Conservation (phyloP, 2,888 invertebrate species). For the Fissipunctia ypsillon region DNA sequence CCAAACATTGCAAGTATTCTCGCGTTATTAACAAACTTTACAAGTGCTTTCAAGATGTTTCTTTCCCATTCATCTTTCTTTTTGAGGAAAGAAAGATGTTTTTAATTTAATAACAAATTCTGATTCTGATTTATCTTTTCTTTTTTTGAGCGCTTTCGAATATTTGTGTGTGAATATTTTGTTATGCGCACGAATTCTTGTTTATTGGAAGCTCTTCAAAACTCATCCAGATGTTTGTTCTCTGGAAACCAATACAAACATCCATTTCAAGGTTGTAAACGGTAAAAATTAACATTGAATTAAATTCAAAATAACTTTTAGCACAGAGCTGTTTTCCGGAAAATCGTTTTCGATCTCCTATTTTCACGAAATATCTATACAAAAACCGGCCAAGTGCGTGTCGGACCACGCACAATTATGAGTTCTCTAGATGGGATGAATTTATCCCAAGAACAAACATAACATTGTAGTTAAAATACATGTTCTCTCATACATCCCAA, state of each 20-base stretch:
- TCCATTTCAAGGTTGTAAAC: neutral
- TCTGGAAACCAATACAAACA: neutral
- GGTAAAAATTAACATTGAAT: too few relatives aligned
- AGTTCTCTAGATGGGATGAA: too few relatives aligned
- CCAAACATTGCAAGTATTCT: constrained; percentile 25
- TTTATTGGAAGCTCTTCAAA: neutral
- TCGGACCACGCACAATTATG: too few relatives aligned
- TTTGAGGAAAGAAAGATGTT: constrained; percentile 9
- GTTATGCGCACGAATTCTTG: neutral
- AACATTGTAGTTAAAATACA: too few relatives aligned
- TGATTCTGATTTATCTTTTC: constrained; percentile 30
- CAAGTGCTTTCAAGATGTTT: constrained; percentile 24
- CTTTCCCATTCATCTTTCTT: constrained; percentile 24
- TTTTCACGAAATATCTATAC: neutral
- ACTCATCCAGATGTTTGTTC: neutral
- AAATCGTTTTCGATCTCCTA: neutral
- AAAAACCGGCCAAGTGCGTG: too few relatives aligned
- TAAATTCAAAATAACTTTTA: neutral
- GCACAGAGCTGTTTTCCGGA: neutral
- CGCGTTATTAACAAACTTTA: constrained; percentile 50
- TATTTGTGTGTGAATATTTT: neutral
- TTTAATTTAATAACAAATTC: constrained; percentile 36
- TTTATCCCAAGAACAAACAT: too few relatives aligned
- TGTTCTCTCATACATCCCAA: too few relatives aligned
- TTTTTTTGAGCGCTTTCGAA: neutral